Percentiles rank a stretch among this genome's conserved stretches.
Evolutionary conservation across 2,797 vertebrate genomes (phyloP).

Genomic region (Pelodytes ibericus): DNA sequence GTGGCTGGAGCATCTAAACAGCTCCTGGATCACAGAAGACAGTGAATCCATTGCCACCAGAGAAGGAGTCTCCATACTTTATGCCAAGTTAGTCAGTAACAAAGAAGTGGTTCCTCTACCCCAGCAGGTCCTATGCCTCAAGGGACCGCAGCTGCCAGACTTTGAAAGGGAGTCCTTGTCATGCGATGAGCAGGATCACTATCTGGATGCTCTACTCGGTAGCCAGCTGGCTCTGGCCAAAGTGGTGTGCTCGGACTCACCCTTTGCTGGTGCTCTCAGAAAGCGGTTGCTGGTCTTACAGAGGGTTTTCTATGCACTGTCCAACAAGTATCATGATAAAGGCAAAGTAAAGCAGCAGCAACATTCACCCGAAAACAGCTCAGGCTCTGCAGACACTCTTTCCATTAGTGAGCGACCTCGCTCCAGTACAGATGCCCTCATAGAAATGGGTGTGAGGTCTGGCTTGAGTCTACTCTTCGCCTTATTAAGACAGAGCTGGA

Average conservation of each 20-base stretch:
- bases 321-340: slow-evolving; percentile 97
- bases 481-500: slow-evolving; percentile 96
- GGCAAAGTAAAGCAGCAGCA: slow-evolving; percentile 96
- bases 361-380: slow-evolving; percentile 90
- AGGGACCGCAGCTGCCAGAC: slow-evolving; percentile 96
- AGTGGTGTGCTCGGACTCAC: slow-evolving; percentile 97
- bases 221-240: slow-evolving; percentile 97
- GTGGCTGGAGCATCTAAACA: slow-evolving; percentile 98
- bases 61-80: slow-evolving; percentile 90
- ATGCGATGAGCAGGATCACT: slow-evolving; percentile 98
- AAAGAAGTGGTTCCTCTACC: slow-evolving; percentile 95
- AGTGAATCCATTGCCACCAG: slow-evolving; percentile 96
- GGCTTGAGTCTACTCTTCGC: slow-evolving; percentile 95
- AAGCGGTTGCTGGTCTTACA: slow-evolving; percentile 94
- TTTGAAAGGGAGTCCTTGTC: slow-evolving; percentile 96
- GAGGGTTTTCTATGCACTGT: slow-evolving; percentile 95
- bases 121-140: slow-evolving; percentile 95
- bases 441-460: slow-evolving; percentile 97
- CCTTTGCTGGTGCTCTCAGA: slow-evolving; percentile 90
- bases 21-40: slow-evolving; percentile 98
- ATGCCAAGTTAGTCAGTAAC: slow-evolving; percentile 91
- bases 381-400: slow-evolving; percentile 86
- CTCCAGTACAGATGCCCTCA: slow-evolving; percentile 95
- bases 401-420: slow-evolving; percentile 91
- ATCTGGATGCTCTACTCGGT: slow-evolving; percentile 93